Evolutionary conservation across 1,140 invertebrate genomes (phyloP).

Genomic region (Dreissena polymorpha): DNA sequence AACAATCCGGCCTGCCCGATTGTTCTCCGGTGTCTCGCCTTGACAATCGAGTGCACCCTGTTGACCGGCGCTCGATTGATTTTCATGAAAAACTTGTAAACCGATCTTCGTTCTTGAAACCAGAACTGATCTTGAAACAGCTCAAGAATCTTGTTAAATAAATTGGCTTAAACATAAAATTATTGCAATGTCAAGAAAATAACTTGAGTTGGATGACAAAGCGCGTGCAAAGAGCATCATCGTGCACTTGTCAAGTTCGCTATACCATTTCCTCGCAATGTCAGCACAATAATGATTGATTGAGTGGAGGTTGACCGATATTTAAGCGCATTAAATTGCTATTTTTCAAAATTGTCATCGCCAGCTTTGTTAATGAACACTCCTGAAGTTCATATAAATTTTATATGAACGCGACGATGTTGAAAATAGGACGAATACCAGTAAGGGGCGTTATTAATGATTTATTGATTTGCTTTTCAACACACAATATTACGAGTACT

Average conservation of each 20-base stretch:
- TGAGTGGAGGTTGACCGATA: neutral
- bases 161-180: constrained; percentile 34
- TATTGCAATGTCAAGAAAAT: constrained; percentile 30
- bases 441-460: too few relatives aligned
- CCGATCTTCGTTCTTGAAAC: constrained; percentile 45
- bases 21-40: constrained; percentile 40
- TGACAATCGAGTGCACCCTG: constrained; percentile 55
- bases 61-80: constrained; percentile 54
- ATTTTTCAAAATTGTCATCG: constrained; percentile 7
- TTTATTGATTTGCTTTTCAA: too few relatives aligned
- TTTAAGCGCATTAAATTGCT: constrained; percentile 10
- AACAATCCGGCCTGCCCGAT: constrained; percentile 42
- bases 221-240: neutral
- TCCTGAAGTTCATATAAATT: too few relatives aligned
- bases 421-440: too few relatives aligned
- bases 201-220: neutral
- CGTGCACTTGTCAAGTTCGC: too few relatives aligned
- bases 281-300: neutral
- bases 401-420: too few relatives aligned
- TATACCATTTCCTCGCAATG: too few relatives aligned
- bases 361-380: neutral
- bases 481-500: too few relatives aligned
- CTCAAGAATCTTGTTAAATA: constrained; percentile 48
- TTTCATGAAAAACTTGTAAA: constrained; percentile 44
- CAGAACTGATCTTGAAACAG: constrained; percentile 47